Conservation (phyloP, 2,797 vertebrate species). For the Rhynchonycteris naso region DNA sequence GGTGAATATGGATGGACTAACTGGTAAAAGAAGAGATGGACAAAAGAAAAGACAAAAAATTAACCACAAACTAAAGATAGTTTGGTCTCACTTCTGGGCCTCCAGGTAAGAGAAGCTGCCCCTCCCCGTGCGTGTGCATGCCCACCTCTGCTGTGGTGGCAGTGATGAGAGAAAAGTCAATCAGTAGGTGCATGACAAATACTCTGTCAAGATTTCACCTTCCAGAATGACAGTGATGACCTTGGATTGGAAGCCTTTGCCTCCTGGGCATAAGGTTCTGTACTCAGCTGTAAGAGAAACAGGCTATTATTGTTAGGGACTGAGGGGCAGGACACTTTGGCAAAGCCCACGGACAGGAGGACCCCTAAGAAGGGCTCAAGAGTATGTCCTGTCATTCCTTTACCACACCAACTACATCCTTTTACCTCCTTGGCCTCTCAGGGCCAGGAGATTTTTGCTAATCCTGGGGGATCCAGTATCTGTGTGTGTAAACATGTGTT, state of each 20-base stretch:
- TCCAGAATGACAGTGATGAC: constrained; percentile 96
- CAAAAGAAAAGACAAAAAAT: neutral
- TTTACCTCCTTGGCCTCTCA: neutral
- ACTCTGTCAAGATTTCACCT: constrained; percentile 85
- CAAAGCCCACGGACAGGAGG: neutral
- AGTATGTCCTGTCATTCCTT: neutral
- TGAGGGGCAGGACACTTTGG: no score
- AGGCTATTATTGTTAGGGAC: neutral
- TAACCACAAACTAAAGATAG: neutral
- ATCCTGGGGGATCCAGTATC: accelerated
- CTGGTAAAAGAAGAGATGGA: neutral
- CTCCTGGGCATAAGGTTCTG: constrained; percentile 96
- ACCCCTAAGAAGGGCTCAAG: neutral
- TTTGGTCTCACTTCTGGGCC: neutral
- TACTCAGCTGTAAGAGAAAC: constrained; percentile 90
- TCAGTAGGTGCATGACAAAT: accelerated
- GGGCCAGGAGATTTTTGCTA: neutral
- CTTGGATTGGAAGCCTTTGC: constrained; percentile 96
- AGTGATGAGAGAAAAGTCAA: neutral
- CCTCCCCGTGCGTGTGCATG: no score
- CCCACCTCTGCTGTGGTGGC: neutral
- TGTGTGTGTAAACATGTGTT: neutral
- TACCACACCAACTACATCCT: neutral
- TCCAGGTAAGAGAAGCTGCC: neutral
- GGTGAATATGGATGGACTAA: neutral